Percentiles rank a stretch among this genome's conserved stretches.
Conservation (phyloP, 2,797 vertebrate genomes). For the Psittacula echo region DNA sequence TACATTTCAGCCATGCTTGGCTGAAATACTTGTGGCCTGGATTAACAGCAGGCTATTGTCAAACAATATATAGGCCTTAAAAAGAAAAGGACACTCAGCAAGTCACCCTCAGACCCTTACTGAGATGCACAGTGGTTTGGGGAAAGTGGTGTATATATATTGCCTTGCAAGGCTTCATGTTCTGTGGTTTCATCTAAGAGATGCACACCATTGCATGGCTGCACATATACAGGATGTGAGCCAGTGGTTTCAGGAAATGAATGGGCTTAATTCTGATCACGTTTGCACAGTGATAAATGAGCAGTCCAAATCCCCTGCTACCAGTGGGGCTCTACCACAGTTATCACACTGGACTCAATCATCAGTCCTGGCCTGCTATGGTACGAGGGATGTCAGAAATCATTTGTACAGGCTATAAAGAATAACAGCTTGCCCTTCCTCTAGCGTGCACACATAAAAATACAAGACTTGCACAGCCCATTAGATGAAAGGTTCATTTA, state of each 20-base stretch:
- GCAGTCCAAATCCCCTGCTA: neutral
- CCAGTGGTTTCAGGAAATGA: conserved; percentile 14
- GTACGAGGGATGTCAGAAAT: neutral
- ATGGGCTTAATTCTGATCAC: neutral
- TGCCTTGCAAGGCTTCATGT: neutral
- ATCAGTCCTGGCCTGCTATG: neutral
- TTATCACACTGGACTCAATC: neutral
- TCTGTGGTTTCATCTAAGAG: neutral
- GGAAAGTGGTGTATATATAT: neutral
- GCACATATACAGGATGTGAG: neutral
- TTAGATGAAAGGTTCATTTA: neutral
- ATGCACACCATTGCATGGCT: neutral
- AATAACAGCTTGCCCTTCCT: neutral
- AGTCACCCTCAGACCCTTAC: neutral
- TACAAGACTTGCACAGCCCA: neutral
- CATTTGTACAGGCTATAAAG: neutral
- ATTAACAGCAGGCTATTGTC: neutral
- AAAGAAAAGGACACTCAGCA: neutral
- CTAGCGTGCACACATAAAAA: neutral
- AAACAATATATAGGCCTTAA: neutral
- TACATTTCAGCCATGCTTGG: neutral
- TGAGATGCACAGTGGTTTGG: neutral
- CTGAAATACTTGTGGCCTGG: neutral
- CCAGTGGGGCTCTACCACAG: neutral
- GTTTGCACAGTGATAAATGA: neutral